These are phyloP conservation scores for Cremastinae sp. DNA, from an alignment of 2,888 invertebrate species.

Conservation along the genomic window DNA sequence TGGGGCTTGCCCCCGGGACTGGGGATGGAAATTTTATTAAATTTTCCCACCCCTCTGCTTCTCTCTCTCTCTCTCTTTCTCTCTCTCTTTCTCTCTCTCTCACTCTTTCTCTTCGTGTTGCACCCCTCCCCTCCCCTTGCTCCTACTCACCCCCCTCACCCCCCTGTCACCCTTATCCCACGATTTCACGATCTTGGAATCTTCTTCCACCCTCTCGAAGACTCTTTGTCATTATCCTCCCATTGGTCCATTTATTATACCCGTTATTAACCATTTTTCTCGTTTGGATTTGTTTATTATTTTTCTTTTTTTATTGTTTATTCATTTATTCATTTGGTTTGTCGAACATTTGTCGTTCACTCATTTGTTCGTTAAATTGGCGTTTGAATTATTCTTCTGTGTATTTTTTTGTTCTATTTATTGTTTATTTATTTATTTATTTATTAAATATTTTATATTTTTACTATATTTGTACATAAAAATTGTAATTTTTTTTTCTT, in stretches of 20 bases:
- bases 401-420: no score
- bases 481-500: no score
- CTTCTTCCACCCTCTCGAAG: conserved; percentile 1
- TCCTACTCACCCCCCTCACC: conserved; percentile 27
- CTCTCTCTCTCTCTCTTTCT: not conserved
- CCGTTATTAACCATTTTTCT: not conserved
- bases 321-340: no score
- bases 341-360: no score
- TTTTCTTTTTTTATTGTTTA: no score
- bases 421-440: no score
- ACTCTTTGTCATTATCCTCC: conserved; percentile 8
- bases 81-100: not conserved
- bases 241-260: not conserved
- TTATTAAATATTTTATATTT: no score
- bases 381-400: no score
- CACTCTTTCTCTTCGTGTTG: conserved; percentile 45
- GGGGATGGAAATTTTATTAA: conserved; percentile 79
- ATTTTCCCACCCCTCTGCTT: conserved; percentile 64
- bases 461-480: no score
- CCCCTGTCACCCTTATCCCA: not conserved
- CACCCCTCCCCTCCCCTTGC: no score
- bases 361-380: no score
- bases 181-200: not conserved
- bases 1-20: conserved; percentile 67
- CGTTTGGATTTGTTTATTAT: no score